A percentile compares a stretch with the other conserved stretches of the same genome.
These are phyloP conservation scores for Lepidurus packardi DNA, from an alignment of 1,140 invertebrate genomes.

Conservation along the genomic window DNA sequence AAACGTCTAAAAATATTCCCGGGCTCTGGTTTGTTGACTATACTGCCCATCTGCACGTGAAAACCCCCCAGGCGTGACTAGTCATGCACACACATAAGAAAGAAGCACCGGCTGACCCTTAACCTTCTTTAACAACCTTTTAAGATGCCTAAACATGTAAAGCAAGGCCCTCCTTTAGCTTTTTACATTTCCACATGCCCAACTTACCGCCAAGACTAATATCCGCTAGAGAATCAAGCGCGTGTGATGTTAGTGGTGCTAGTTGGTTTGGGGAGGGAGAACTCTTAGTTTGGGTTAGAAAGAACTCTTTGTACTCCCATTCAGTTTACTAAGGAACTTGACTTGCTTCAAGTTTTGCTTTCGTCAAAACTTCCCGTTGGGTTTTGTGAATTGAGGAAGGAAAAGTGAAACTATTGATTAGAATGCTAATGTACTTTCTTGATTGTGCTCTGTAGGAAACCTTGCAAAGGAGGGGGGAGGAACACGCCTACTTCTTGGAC, in stretches of 20 bases:
- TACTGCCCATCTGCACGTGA: slow-evolving; percentile 6
- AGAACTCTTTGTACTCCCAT: background rate
- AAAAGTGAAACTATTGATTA: background rate
- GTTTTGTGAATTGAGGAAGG: background rate
- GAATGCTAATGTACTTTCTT: slow-evolving; percentile 13
- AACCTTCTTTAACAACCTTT: background rate
- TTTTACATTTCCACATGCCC: background rate
- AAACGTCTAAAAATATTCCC: slow-evolving; percentile 1
- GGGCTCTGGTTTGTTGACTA: slow-evolving; percentile 13
- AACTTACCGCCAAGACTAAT: background rate
- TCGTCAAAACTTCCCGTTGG: background rate
- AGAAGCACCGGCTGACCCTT: background rate
- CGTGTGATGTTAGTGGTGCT: background rate
- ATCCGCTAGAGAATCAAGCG: slow-evolving; percentile 14
- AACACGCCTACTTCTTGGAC: background rate
- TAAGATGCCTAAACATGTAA: slow-evolving; percentile 4
- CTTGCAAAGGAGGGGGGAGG: background rate
- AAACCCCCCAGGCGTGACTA: background rate
- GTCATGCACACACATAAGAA: background rate
- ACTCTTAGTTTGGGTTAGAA: background rate
- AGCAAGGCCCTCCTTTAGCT: background rate
- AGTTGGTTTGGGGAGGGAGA: background rate
- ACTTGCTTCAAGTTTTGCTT: background rate
- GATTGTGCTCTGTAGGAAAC: slow-evolving; percentile 6
- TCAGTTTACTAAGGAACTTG: too few relatives aligned